A percentile compares a stretch with the other conserved stretches of the same genome.
Conservation (phyloP, 2,797 vertebrate species). For the Labeo calbasu region DNA sequence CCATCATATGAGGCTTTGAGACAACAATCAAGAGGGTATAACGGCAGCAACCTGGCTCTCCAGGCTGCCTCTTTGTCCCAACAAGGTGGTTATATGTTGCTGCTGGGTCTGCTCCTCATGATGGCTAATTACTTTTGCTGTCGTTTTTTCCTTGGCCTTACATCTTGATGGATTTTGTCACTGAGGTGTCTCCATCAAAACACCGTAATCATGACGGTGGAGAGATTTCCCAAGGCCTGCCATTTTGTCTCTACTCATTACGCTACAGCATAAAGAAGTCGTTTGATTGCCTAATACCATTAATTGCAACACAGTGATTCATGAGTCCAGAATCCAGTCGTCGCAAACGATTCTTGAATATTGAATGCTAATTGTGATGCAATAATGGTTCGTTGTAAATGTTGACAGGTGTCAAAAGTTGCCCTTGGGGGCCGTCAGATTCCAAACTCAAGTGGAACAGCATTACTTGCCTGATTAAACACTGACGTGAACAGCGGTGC, state of each 20-base stretch:
- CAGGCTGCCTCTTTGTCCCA: neutral
- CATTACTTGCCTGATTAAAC: constrained; percentile 44
- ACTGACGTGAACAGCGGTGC: constrained; percentile 5
- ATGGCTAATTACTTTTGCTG: neutral
- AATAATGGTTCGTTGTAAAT: constrained; percentile 23
- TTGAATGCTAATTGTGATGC: constrained; percentile 26
- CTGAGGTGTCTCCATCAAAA: neutral
- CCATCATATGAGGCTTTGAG: neutral
- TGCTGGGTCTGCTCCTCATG: neutral
- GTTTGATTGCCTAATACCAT: constrained; percentile 26
- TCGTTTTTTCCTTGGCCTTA: neutral
- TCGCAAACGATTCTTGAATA: constrained; percentile 6
- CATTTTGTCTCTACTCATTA: constrained; percentile 17
- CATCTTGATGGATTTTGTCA: neutral
- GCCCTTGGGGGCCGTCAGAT: constrained; percentile 37
- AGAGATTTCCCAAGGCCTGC: constrained; percentile 14
- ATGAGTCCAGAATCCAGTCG: constrained; percentile 8
- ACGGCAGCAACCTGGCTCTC: neutral
- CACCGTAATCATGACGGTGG: neutral
- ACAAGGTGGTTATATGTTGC: neutral
- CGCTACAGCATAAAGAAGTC: neutral
- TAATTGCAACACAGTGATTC: constrained; percentile 1
- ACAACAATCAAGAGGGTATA: neutral
- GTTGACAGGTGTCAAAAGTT: constrained; percentile 45
- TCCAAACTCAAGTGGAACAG: constrained; percentile 29